Evolutionary conservation across 1,140 invertebrate species (phyloP), one percentile per base, ranked within the genome.

Genomic region (Maniola jurtina): DNA sequence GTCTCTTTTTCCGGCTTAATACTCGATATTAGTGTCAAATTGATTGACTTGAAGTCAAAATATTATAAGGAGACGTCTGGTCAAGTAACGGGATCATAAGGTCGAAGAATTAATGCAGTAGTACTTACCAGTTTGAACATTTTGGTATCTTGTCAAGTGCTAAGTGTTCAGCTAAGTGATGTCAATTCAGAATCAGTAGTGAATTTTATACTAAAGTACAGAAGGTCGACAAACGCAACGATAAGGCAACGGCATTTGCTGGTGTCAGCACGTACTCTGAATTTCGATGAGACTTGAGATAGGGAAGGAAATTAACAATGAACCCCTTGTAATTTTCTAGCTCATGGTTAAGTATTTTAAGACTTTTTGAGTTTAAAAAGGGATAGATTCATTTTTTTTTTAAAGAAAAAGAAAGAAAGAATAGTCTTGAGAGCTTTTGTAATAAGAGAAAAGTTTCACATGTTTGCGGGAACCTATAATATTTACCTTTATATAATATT

Each of bases 101-200:
- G 38, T 40, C 38, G 38, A 9, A 25, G 25, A 25, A 25, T 1
- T 25, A 25, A 4, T 25, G 4, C 25, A 25, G 25, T 25, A 25
- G 25, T 54, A 77, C 72, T 63, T 64, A 77, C 75, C 50, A 75
- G 62, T 72, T 77, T 77, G 36, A 75, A 69, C 76, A 78, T 75
- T 68, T 68, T 77, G 66, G 66, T 71, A 69, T 48, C 64, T 69
- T 69, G 61, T 75, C 63, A 69, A 63, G 50, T 63, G 70, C 66
- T 72, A 35, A n/a, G 50, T 73, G 52, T 36, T 64, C 59, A 77
- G 63, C 45, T 68, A 61, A 81, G 72, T 81, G 76, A 80, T 81
- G 55, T 61, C 34, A 57, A 65, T 54, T 33, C 25, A 36, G 8
- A 10, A 16, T 36, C 8, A 8, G 57, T 38, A 50, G 50, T 34